Base-by-base conservation (phyloP, 2,113 vertebrate genomes). In the Alces alces region DNA sequence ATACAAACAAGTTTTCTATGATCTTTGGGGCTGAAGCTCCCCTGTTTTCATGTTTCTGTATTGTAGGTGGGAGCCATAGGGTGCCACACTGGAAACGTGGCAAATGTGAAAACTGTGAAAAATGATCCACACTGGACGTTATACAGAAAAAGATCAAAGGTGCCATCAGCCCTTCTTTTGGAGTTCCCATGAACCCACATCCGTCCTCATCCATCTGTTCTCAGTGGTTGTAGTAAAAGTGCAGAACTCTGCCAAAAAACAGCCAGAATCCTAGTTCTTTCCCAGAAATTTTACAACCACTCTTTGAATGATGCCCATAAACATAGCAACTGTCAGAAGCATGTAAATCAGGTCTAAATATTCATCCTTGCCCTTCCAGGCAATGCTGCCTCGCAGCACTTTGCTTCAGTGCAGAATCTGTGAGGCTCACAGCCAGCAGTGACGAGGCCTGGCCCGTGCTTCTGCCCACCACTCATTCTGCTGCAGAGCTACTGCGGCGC, bases 271-370 rank as follows among this genome's bases (percentile, higher is more conserved):
- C 7, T 78, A 82, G 12, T 2, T 86, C 33, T 64, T 36, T 16
- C 21, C 25, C 7, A 73, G 33, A 47, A 52, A 73, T 30, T 61
- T 80, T 43, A 54, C 21, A 55, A 45, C 60, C 16, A 21, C 10
- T 60, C 28, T 12, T 28, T 91, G 33, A 84, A 47, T 27, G 27
- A 50, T 17, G 19, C 27, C 21, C 27, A 80, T n/a, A 95, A 55
- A 50, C 17, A 21, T 1, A 97, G 54, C 14, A 93, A 39, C 64
- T 60, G 57, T 82, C 27, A 45, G 27, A 86, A 45, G 14, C 36
- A 79, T 19, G 7, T 66, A 93, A 60, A 84, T 93, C 33, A 86
- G 86, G 28, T 50, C 45, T 78, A 66, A 90, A 83, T n/a, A 80
- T 43, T 17, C 17, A 55, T 64, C 39, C 2, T 66, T 57, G 8